phyloP scores from a whole-genome alignment of 2,888 invertebrate genomes.

The Esperia sulphurella region DNA sequence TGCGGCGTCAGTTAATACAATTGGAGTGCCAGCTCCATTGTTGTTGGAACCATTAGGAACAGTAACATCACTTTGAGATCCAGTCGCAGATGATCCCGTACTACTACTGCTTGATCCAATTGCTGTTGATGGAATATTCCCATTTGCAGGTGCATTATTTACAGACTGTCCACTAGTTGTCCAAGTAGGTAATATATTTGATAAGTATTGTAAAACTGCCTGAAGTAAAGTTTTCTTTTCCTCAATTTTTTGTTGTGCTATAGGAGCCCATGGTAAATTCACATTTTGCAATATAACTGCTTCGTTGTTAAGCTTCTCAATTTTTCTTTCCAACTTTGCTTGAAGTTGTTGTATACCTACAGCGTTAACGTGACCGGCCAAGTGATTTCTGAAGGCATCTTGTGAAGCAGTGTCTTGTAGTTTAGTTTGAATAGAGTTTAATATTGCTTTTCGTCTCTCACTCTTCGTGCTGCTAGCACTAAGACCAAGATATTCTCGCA shows the following conservation, averaged over 20 bases:
- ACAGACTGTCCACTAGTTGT: constrained; percentile 25
- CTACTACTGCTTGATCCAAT: neutral
- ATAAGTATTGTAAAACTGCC: constrained; percentile 45
- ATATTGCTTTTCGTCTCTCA: constrained; percentile 58
- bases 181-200: constrained; percentile 55
- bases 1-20: neutral
- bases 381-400: constrained; percentile 43
- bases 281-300: constrained; percentile 47
- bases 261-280: constrained; percentile 43
- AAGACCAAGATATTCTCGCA: constrained; percentile 54
- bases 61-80: neutral
- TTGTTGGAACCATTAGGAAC: neutral
- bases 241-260: constrained; percentile 42
- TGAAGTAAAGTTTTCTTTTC: constrained; percentile 54
- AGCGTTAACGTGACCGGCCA: constrained; percentile 49
- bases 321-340: constrained; percentile 46
- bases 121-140: constrained; percentile 2
- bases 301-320: constrained; percentile 57
- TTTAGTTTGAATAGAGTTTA: constrained; percentile 48
- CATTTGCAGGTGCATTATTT: constrained; percentile 1
- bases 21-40: neutral
- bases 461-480: constrained; percentile 52
- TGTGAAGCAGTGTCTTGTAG: constrained; percentile 34
- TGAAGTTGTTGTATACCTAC: constrained; percentile 47
- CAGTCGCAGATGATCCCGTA: neutral